Evolutionary conservation across 2,888 invertebrate species (phyloP), one percentile per base, ranked within the genome.

Genomic region (Atherix ibis): DNA sequence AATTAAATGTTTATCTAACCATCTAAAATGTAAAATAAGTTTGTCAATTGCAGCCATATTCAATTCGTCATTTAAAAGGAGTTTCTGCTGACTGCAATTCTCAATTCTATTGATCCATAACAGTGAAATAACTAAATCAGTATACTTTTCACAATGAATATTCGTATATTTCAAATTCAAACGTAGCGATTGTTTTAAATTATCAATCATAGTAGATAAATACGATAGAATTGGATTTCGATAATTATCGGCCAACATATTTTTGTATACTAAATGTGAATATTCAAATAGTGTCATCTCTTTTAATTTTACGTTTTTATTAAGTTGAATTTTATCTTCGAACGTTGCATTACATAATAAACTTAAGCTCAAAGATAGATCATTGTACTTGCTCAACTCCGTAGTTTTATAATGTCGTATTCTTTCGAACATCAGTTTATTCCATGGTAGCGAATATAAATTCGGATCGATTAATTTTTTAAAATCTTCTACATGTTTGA

Each of bases 11-110:
- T 83, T 83, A 13, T 67, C 57, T 24, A 83, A 52, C 83, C 83
- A 84, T 53, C 73, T 77, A 46, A 72, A 77, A 50, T 83, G 80
- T 9, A 80, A 63, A 42, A 70, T 64, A 1, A 83, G 48, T 32
- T 72, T 62, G n/a, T 71, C 68, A 27, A 72, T 56, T 2, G 73
- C 58, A 39, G 71, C 68, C 32, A 70, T 62, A 40, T 64, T 60
- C 27, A 67, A 43, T 42, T 62, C 51, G 43, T 54, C 56, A 15
- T 48, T 40, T 5, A 46, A 37, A 10, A 55, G 49, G 2, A 61
- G 34, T 10, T 51, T 49, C 5, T 46, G 40, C 35, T 51, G 48
- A 0, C 57, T 43, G 2, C 47, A 44, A 3, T 37, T 32, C 15
- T 55, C 26, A 4, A 60, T 25, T 1, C 59, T 53, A 44, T 58